Evolutionary conservation across 2,888 invertebrate species (phyloP).

Genomic region (Pasiphila rectangulata): DNA sequence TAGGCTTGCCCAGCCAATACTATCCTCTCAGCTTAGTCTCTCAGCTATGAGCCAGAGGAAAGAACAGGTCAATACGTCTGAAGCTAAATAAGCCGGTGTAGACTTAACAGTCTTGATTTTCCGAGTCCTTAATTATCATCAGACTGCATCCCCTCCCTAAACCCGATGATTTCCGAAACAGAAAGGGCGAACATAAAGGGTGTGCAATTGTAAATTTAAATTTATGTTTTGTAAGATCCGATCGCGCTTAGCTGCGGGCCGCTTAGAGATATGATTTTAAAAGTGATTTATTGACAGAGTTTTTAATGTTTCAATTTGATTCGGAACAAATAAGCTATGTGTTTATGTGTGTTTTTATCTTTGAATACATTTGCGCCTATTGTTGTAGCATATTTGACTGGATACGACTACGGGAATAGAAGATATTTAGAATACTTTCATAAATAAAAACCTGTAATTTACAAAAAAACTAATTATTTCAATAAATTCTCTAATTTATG

Average conservation of each 20-base stretch:
- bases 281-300: slow-evolving; percentile 69
- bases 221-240: slow-evolving; percentile 80
- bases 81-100: too few species aligned
- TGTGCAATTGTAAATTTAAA: slow-evolving; percentile 76
- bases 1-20: too few species aligned
- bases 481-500: too few species aligned
- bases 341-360: slow-evolving; percentile 2
- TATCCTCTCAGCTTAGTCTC: too few species aligned
- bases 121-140: neutral
- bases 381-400: slow-evolving; percentile 2
- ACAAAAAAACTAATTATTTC: too few species aligned
- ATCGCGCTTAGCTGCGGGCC: slow-evolving; percentile 72
- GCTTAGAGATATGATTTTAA: slow-evolving; percentile 63
- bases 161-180: slow-evolving; percentile 43
- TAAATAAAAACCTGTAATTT: too few species aligned
- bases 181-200: slow-evolving; percentile 51
- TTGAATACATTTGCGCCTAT: neutral
- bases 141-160: slow-evolving; percentile 25
- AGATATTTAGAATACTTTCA: too few species aligned
- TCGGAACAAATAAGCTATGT: slow-evolving; percentile 37
- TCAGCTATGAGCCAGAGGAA: too few species aligned
- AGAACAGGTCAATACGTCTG: too few species aligned
- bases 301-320: slow-evolving; percentile 52
- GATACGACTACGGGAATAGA: too few species aligned
- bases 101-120: too few species aligned